Conservation (phyloP, 2,888 invertebrate genomes). For the Nesidiocoris tenuis region DNA sequence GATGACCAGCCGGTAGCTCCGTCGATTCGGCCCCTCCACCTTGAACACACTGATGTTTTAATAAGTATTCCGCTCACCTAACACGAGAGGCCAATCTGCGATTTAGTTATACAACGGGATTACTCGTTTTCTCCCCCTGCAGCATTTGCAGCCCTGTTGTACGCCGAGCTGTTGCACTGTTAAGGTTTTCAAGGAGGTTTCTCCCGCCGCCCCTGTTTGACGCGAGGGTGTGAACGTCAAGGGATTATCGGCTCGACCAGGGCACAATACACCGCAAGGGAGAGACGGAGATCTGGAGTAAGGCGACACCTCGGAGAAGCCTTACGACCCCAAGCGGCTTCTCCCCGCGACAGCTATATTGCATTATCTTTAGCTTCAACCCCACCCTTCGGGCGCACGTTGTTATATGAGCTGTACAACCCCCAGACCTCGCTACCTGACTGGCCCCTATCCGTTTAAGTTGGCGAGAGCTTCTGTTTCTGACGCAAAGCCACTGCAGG, state of each 20-base stretch:
- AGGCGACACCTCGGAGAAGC: constrained; percentile 23
- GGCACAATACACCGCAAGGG: neutral
- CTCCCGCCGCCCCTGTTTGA: neutral
- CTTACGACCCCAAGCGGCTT: constrained; percentile 7
- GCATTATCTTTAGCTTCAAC: constrained; percentile 25
- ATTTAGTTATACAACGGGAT: constrained; percentile 7
- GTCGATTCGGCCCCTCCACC: neutral
- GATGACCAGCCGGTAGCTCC: too few relatives aligned
- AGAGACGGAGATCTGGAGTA: neutral
- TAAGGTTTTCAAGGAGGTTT: constrained; percentile 6
- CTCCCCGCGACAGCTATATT: constrained; percentile 10
- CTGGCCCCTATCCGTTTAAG: neutral
- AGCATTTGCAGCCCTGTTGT: too few relatives aligned
- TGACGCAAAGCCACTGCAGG: neutral
- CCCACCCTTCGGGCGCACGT: neutral
- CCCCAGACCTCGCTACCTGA: neutral
- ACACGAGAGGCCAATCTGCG: neutral
- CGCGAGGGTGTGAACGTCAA: neutral
- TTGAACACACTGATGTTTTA: too few relatives aligned
- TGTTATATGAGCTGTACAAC: neutral
- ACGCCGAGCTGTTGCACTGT: constrained; percentile 5
- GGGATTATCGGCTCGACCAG: neutral
- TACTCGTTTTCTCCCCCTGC: neutral
- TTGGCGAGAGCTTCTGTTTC: neutral
- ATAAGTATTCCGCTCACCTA: too few relatives aligned